Percentiles rank a stretch among this genome's conserved stretches.
Evolutionary conservation across 2,888 invertebrate species (phyloP).

Genomic region (Drosophila kuntzei): DNA sequence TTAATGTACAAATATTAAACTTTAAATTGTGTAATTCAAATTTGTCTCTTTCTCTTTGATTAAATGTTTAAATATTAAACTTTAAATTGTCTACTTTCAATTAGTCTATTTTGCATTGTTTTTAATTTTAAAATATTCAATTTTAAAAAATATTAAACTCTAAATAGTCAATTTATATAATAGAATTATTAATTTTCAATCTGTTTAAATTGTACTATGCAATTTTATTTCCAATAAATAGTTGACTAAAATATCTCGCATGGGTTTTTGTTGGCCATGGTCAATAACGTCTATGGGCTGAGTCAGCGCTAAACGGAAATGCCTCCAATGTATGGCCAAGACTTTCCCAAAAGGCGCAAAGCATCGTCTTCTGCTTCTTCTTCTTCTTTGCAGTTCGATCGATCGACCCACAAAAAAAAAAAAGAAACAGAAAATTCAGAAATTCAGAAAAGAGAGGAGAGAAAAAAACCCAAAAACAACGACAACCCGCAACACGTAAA

Average conservation of each 20-base stretch:
- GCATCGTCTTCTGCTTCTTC: background rate
- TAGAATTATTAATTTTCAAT: too few relatives aligned
- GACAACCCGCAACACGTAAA: background rate
- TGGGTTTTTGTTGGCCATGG: slow-evolving; percentile 34
- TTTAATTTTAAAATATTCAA: too few relatives aligned
- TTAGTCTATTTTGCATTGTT: too few relatives aligned
- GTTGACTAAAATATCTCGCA: background rate
- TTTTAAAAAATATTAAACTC: too few relatives aligned
- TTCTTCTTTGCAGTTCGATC: slow-evolving; percentile 4
- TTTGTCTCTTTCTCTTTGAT: too few relatives aligned
- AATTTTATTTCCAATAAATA: background rate
- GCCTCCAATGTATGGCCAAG: slow-evolving; percentile 24
- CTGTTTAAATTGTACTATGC: too few relatives aligned
- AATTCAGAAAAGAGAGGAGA: slow-evolving; percentile 20
- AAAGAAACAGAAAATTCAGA: slow-evolving; percentile 22
- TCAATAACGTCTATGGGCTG: slow-evolving; percentile 25
- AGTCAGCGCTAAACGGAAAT: slow-evolving; percentile 54
- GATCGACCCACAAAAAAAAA: slow-evolving; percentile 41
- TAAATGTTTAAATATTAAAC: too few relatives aligned
- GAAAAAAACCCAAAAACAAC: slow-evolving; percentile 17
- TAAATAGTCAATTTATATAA: too few relatives aligned
- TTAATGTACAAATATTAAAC: too few relatives aligned
- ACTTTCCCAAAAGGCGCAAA: slow-evolving; percentile 1
- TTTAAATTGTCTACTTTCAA: too few relatives aligned
- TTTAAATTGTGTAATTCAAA: too few relatives aligned